A percentile compares a stretch with the other conserved stretches of the same genome.
phyloP scores from a whole-genome alignment of 1,140 invertebrate species.

The Hycleus cichorii region DNA sequence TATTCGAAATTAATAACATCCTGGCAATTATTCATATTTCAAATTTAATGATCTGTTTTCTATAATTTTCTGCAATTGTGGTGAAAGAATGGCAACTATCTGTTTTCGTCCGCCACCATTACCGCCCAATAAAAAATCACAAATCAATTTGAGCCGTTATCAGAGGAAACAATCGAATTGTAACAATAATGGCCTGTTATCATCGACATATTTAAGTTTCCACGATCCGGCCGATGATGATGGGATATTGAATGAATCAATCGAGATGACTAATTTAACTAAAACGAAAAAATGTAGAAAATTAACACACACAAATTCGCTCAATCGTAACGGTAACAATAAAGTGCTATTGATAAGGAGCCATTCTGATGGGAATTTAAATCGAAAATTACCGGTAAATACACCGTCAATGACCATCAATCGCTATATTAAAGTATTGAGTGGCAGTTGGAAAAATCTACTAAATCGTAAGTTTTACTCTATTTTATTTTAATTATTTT shows the following conservation, averaged over 20 bases:
- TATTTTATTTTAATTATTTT: background rate
- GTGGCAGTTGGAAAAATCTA: conserved; percentile 58
- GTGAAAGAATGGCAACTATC: conserved; percentile 36
- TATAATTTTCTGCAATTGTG: background rate
- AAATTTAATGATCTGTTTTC: no score
- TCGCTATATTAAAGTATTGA: conserved; percentile 52
- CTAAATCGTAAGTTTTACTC: conserved; percentile 51
- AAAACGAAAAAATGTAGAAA: conserved; percentile 22
- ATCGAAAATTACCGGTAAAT: conserved; percentile 24
- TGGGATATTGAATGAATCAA: conserved; percentile 14
- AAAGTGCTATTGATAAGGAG: conserved; percentile 30
- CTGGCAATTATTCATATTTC: no score
- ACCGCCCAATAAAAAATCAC: conserved; percentile 38
- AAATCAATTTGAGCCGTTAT: conserved; percentile 21
- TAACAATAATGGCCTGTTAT: conserved; percentile 22
- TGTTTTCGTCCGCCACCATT: conserved; percentile 41
- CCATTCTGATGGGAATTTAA: conserved; percentile 38
- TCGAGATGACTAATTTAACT: conserved; percentile 7
- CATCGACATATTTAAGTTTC: conserved; percentile 40
- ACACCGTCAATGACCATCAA: conserved; percentile 46
- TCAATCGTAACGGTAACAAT: conserved; percentile 23
- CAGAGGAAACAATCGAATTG: conserved; percentile 10
- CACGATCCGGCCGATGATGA: conserved; percentile 37
- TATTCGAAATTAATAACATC: no score
- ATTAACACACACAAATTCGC: conserved; percentile 33